Evolutionary conservation across 1,140 invertebrate species (phyloP), one percentile per base, ranked within the genome.

Genomic region (Lucilia cuprina): DNA sequence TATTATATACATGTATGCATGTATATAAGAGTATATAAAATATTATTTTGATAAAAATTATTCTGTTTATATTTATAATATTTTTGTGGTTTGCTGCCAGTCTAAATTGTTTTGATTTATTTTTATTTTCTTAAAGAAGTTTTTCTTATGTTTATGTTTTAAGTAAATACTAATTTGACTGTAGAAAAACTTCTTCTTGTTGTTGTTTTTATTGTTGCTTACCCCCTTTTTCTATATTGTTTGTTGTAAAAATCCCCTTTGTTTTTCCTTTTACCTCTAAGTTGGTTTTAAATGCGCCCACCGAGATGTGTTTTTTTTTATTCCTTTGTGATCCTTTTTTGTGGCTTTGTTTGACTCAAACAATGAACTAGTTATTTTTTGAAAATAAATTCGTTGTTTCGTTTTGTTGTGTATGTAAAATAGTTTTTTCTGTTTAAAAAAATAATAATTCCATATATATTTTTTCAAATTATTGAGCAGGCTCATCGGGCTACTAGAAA

Each of bases 401-500:
- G 82, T 74, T 65, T 74, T 84, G 70, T 78, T 35, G 25, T 3
- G 25, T 30, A 70, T 84, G 35, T 82, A 74, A 17, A 74, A 75
- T 74, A 49, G 19, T 82, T 74, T 21, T 70, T 70, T 55, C 78
- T 65, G 25, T 10, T 47, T 47, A 34, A 47, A 60, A 60, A 60
- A 60, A 17, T 70, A 70, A 70, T 21, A 77, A 75, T 77, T 50
- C 47, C 41, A 55, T 55, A 65, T 80, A 74, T n/a, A 60, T 50
- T 80, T 75, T 77, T 77, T 77, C 9, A 41, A 50, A 3, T 25
- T 49, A 21, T 25, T n/a, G 41, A 30, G 25, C 82, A 47, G 41
- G 85, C 85, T 91, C 90, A 91, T 89, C 90, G 90, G 77, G 90
- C 88, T 77, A 89, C 90, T 84, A 91, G 88, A 82, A 91, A 90